A percentile compares a stretch with the other conserved stretches of the same genome.
Evolutionary conservation across 2,113 vertebrate genomes (phyloP).

Genomic region (Oreocharis arfaki): DNA sequence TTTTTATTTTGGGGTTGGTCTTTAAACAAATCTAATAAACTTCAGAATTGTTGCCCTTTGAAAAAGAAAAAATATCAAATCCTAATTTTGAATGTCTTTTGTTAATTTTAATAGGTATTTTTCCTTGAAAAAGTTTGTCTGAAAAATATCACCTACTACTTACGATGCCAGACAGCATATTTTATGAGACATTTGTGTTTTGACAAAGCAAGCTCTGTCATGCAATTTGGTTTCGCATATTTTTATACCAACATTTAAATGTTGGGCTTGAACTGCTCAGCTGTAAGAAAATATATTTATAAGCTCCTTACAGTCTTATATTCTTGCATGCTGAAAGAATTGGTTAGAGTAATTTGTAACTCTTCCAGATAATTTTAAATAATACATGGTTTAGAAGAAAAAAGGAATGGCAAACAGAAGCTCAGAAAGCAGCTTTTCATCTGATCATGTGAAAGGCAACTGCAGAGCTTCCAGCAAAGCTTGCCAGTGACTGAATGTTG

Average conservation of each 20-base stretch:
- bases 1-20: neutral
- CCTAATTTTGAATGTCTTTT: neutral
- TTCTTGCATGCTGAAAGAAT: neutral
- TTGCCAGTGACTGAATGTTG: conserved; percentile 3
- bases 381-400: neutral
- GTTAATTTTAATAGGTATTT: neutral
- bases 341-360: conserved; percentile 1
- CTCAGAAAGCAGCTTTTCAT: conserved; percentile 2
- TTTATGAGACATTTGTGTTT: conserved; percentile 60
- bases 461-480: neutral
- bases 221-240: conserved; percentile 36
- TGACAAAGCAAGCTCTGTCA: conserved; percentile 61
- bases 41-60: neutral
- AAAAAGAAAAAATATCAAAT: neutral
- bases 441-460: neutral
- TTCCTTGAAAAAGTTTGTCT: neutral
- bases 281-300: conserved; percentile 56
- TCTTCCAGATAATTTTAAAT: conserved; percentile 22
- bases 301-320: neutral
- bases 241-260: conserved; percentile 55
- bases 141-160: neutral
- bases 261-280: conserved; percentile 49
- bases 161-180: conserved; percentile 38
- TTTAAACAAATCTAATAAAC: neutral
- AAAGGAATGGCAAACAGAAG: neutral